Evolutionary conservation across 64 coral and sea anemone genomes (phyloP), one percentile per base, ranked within the genome.

Genomic region (Montipora cactus): DNA sequence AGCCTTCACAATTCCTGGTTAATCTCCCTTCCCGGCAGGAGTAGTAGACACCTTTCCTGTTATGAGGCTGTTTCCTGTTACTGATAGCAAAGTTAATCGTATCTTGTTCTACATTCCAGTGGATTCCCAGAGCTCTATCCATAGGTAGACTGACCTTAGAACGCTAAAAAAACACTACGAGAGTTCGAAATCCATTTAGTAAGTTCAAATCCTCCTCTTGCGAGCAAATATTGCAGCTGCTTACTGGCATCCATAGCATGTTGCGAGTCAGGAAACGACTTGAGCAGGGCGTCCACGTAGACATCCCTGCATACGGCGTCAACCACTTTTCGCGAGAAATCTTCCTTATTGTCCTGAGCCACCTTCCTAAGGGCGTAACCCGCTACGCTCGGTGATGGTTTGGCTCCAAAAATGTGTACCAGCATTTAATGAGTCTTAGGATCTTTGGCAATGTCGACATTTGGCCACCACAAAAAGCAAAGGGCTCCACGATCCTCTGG

Each of bases 251-350:
- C 58, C 57, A 91, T 79, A 22, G 94, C 90, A 88, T 73, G 76
- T 50, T 89, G 70, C 14, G 45, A 74, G 51, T 70, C 68, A 21
- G 81, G 6, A 89, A 95, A 92, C 11, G 82, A 97, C 83, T 97
- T 96, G 14, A 93, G 49, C 11, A 96, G 73, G 72, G 91, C 92
- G 23, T 97, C 92, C 11, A 91, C 77, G 16, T 97, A 97, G 52
- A 94, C 83, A 81, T 97, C 92, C 80, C 80, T 90, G 12, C 59
- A 71, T 3, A 67, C 91, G 15, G 95, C 81, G 46, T 91, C 77
- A 15, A 91, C 44, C 19, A 49, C 14, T 37, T 94, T 49, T 48
- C 2, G 12, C 1, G 92, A 82, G 53, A 94, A 91, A 13, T 97
- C 59, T 5, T 83, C 5, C 9, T 61, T 1, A 71, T 94, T 87